phyloP scores from a whole-genome alignment of 1,140 invertebrate genomes.

The Colletes gigas region DNA sequence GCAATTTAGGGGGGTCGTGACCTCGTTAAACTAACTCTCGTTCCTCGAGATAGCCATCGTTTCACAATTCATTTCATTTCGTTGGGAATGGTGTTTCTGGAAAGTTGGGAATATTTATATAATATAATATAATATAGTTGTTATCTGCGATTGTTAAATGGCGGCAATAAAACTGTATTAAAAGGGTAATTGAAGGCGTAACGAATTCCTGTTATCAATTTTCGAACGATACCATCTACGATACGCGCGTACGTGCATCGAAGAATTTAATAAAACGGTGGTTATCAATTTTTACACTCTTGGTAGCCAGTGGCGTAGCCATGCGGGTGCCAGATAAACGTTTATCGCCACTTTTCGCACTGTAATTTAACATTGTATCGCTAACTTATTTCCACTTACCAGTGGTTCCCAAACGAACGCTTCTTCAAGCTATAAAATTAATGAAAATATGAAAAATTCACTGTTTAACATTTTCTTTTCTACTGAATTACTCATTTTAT shows the following conservation, averaged over 20 bases:
- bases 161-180: background rate
- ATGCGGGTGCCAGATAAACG: slow-evolving; percentile 6
- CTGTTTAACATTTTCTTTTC: too few relatives aligned
- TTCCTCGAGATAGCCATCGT: too few relatives aligned
- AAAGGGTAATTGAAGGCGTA: background rate
- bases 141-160: background rate
- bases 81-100: too few relatives aligned
- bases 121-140: too few relatives aligned
- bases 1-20: too few relatives aligned
- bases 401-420: too few relatives aligned
- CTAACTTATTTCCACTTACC: background rate
- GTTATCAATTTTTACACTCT: slow-evolving; percentile 13
- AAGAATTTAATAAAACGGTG: slow-evolving; percentile 28
- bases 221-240: background rate
- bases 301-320: too few relatives aligned
- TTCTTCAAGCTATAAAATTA: background rate
- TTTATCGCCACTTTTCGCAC: slow-evolving; percentile 5
- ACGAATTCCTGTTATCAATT: background rate
- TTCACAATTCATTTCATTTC: too few relatives aligned
- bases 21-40: too few relatives aligned
- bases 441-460: too few relatives aligned
- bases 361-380: slow-evolving; percentile 9
- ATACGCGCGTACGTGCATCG: background rate
- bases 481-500: too few relatives aligned
- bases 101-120: too few relatives aligned